Percentiles rank a stretch among this genome's conserved stretches.
Evolutionary conservation across 2,797 vertebrate species (phyloP).

Genomic region (Spatula versicolor): DNA sequence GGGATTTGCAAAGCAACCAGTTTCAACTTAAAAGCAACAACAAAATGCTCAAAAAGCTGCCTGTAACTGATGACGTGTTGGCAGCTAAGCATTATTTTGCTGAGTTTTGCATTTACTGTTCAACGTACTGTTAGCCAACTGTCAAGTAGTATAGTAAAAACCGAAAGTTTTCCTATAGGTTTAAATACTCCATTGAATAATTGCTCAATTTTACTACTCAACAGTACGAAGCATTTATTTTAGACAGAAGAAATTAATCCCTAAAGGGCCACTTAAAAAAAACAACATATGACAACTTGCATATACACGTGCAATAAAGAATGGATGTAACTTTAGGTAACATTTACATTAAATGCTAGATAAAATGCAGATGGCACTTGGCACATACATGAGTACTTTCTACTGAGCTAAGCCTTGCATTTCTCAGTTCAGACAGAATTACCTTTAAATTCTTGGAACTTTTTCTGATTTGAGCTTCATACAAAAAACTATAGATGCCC

Average conservation of each 20-base stretch:
- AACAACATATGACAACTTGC: not conserved
- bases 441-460: not conserved
- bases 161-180: not conserved
- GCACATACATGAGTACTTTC: not conserved
- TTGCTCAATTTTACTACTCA: not conserved
- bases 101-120: not conserved
- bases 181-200: not conserved
- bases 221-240: not conserved
- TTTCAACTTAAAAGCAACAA: not conserved
- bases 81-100: not conserved
- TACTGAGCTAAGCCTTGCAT: not conserved
- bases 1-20: not conserved
- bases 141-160: not conserved
- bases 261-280: not conserved
- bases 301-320: not conserved
- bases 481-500: not conserved
- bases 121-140: not conserved
- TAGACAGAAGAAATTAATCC: not conserved
- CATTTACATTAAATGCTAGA: not conserved
- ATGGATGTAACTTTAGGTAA: not conserved
- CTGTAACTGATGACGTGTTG: not conserved
- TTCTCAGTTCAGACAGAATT: constrained; percentile 2
- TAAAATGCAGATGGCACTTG: not conserved
- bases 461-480: not conserved
- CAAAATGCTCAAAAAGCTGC: not conserved